These are phyloP conservation scores for Plumapathes pennacea DNA, from an alignment of 92 coral and sea anemone species.

Conservation along the genomic window DNA sequence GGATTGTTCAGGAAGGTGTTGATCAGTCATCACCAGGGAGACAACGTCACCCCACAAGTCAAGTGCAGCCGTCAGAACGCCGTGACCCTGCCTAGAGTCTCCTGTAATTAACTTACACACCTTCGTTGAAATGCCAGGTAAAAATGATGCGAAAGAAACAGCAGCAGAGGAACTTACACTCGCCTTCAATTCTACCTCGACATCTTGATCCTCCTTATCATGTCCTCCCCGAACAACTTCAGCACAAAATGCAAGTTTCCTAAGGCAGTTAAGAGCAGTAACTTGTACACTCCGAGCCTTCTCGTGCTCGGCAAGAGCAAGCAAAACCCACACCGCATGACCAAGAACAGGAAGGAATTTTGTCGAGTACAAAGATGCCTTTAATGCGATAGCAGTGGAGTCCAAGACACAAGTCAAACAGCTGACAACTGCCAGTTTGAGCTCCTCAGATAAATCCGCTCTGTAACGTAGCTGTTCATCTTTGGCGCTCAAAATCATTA, in stretches of 20 bases:
- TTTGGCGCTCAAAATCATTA: slow-evolving; percentile 66
- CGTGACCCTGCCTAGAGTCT: slow-evolving; percentile 78
- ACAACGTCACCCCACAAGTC: slow-evolving; percentile 67
- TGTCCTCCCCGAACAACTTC: slow-evolving; percentile 3
- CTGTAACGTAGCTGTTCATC: slow-evolving; percentile 64
- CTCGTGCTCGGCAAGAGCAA: slow-evolving; percentile 72
- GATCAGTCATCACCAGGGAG: slow-evolving; percentile 77
- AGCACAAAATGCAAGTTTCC: slow-evolving; percentile 58
- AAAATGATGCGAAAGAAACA: slow-evolving; percentile 71
- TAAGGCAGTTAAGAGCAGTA: slow-evolving; percentile 68
- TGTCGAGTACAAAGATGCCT: slow-evolving; percentile 62
- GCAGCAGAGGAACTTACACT: slow-evolving; percentile 42
- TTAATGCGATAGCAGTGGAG: slow-evolving; percentile 53
- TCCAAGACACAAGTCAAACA: slow-evolving; percentile 68
- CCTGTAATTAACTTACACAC: slow-evolving; percentile 57
- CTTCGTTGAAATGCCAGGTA: slow-evolving; percentile 89
- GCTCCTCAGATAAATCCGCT: slow-evolving; percentile 73
- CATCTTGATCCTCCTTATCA: slow-evolving; percentile 4
- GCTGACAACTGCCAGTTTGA: slow-evolving; percentile 55
- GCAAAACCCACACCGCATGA: slow-evolving; percentile 69
- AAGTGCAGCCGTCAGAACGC: slow-evolving; percentile 51
- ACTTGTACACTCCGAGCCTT: slow-evolving; percentile 62
- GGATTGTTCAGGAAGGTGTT: slow-evolving; percentile 31
- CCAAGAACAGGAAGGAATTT: slow-evolving; percentile 83
- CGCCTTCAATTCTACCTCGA: slow-evolving; percentile 6